These are phyloP conservation scores for Troides aeacus DNA, from an alignment of 2,888 invertebrate species.

Conservation along the genomic window DNA sequence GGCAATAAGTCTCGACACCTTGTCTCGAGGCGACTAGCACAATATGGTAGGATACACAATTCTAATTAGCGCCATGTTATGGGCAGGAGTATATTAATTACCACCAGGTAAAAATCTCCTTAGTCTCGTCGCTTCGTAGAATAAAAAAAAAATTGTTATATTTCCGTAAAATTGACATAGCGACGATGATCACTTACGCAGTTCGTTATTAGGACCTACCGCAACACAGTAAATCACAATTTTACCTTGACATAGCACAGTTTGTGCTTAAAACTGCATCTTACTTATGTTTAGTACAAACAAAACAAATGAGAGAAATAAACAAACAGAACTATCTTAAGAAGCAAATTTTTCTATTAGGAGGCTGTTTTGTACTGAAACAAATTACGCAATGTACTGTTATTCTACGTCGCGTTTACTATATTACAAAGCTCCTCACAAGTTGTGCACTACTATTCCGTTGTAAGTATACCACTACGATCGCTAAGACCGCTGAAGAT, in stretches of 20 bases:
- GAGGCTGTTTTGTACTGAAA: slow-evolving; percentile 39
- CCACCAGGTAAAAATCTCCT: too few relatives aligned
- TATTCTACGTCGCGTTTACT: slow-evolving; percentile 33
- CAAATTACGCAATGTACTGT: slow-evolving; percentile 37
- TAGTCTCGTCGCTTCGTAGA: too few relatives aligned
- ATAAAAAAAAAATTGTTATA: too few relatives aligned
- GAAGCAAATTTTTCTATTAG: slow-evolving; percentile 24
- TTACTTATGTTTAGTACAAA: not conserved
- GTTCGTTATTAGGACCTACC: slow-evolving; percentile 19
- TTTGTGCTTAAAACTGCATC: slow-evolving; percentile 9
- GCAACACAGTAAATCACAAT: slow-evolving; percentile 7
- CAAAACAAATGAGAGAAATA: slow-evolving; percentile 17
- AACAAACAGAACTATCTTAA: not conserved
- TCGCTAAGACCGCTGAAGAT: slow-evolving; percentile 11
- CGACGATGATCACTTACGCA: not conserved
- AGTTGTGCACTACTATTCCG: not conserved
- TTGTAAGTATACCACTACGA: slow-evolving; percentile 2
- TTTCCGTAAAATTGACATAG: too few relatives aligned
- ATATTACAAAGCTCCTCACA: slow-evolving; percentile 9
- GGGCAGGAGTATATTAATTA: too few relatives aligned
- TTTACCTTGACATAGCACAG: slow-evolving; percentile 11
- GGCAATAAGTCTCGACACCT: too few relatives aligned
- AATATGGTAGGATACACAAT: too few relatives aligned
- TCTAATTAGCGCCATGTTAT: too few relatives aligned
- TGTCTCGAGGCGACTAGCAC: too few relatives aligned